phyloP scores from a whole-genome alignment of 2,113 vertebrate genomes.

The Reinhardtius hippoglossoides region DNA sequence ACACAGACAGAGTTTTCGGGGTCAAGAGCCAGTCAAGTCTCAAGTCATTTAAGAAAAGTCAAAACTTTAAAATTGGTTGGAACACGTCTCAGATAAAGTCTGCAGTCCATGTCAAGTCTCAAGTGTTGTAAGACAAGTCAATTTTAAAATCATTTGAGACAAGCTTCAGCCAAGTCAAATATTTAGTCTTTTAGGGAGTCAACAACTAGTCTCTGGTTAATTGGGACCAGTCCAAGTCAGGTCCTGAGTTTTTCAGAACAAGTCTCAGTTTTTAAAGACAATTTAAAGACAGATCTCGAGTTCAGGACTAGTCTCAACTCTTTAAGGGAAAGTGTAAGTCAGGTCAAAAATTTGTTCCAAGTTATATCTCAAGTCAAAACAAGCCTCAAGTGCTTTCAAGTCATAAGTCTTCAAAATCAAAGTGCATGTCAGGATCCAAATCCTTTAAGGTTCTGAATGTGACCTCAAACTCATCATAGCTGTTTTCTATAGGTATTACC shows the following conservation, averaged over 20 bases:
- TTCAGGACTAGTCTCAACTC: neutral
- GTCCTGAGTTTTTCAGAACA: neutral
- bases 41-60: neutral
- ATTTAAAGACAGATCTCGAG: neutral
- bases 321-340: neutral
- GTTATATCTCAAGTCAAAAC: too few relatives aligned
- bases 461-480: neutral
- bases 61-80: neutral
- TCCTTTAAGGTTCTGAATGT: neutral
- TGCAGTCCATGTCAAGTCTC: neutral
- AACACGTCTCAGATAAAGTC: too few relatives aligned
- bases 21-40: slow-evolving; percentile 2
- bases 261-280: neutral
- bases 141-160: neutral
- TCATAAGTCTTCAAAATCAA: neutral
- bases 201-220: neutral
- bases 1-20: slow-evolving; percentile 1
- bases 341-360: too few relatives aligned
- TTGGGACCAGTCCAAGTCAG: too few relatives aligned
- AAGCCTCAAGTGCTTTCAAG: neutral
- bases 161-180: neutral
- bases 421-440: too few relatives aligned
- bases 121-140: neutral
- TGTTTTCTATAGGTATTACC: slow-evolving; percentile 85
- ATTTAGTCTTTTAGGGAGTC: neutral